Evolutionary conservation across 2,888 invertebrate genomes (phyloP).

Genomic region (Heteromurus nitidus): DNA sequence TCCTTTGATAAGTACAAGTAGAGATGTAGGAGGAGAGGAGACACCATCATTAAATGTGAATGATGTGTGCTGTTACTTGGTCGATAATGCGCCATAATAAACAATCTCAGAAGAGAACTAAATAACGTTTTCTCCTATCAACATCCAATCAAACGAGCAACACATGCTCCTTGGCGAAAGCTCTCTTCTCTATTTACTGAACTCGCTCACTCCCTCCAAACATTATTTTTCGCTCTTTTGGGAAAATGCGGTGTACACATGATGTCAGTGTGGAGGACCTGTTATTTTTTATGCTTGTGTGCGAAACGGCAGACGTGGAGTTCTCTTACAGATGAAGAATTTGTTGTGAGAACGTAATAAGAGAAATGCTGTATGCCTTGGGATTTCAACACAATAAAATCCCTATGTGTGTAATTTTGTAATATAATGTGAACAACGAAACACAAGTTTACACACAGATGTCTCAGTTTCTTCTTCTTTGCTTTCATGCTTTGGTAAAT

Average conservation of each 20-base stretch:
- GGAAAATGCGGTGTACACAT: background rate
- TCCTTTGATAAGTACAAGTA: background rate
- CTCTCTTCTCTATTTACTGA: no score
- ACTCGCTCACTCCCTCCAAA: background rate
- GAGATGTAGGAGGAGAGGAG: background rate
- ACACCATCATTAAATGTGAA: background rate
- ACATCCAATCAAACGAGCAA: constrained; percentile 27
- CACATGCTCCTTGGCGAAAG: no score
- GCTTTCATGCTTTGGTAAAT: background rate
- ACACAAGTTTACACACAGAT: no score
- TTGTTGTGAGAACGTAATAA: no score
- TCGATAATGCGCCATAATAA: background rate
- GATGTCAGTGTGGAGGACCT: no score
- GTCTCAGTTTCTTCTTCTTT: background rate
- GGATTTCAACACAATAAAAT: no score
- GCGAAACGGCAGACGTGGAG: background rate
- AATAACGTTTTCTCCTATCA: constrained; percentile 18
- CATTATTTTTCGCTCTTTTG: background rate
- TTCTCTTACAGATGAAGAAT: background rate
- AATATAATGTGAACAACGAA: no score
- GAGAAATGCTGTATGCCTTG: no score
- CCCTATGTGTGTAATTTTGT: no score
- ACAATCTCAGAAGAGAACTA: constrained; percentile 21
- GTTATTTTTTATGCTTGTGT: no score
- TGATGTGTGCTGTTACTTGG: background rate